Evolutionary conservation across 2,113 vertebrate genomes (phyloP), one percentile per base, ranked within the genome.

Genomic region (Misgurnus mizolepis): DNA sequence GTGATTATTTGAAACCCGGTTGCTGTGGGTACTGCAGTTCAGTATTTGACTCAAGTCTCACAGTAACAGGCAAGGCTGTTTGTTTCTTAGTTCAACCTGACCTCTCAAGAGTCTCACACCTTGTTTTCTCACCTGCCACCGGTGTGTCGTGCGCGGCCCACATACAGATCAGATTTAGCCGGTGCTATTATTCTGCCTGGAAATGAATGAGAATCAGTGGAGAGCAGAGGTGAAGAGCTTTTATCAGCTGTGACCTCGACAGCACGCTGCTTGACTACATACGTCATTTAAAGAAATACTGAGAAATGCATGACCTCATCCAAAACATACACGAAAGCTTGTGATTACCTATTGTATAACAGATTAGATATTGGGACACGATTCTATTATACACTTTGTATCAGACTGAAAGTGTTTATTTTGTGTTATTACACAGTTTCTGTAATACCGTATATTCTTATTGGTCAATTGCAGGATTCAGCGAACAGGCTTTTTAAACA

Each of bases 31-130:
- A 5, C 6, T 62, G 5, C 5, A 14, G 47, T 49, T 47, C 18
- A 4, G 15, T 17, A 11, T 40, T 18, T 67, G 22, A 17, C 47
- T 8, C 3, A 4, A 22, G 40, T 73, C 71, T 66, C 64, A 56
- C 17, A 39, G 78, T 76, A 84, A 77, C 43, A 39, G 27, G 6
- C 18, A 39, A 34, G 45, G 50, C 15, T 68, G 74, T 61, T 80
- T 78, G 64, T 75, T 34, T 43, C 3, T 9, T 22, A 78, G 80
- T 67, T 84, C 79, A 84, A 18, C 22, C 62, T 81, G 83, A 84
- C 83, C 83, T 81, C 45, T 60, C 56, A 22, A 66, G 18, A 78
- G 68, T 34, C 74, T 49, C 11, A 9, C 5, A 27, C 49, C 40
- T 47, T 68, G 39, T 60, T 47, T 43, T 55, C 22, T 17, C n/a